Conservation (phyloP, 92 coral and sea anemone genomes). For the Desmophyllum pertusum region DNA sequence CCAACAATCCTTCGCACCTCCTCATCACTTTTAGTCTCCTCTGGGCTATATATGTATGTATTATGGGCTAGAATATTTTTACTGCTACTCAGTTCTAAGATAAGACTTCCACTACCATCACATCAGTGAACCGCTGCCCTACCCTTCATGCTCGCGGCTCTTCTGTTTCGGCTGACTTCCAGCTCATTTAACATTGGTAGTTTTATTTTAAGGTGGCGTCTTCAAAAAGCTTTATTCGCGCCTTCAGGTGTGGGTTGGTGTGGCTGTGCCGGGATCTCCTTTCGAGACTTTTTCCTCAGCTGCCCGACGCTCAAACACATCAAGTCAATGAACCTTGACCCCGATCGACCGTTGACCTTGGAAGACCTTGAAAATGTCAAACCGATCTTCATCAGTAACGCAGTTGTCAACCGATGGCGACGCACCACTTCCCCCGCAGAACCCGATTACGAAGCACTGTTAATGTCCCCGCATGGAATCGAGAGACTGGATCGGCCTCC, state of each 20-base stretch:
- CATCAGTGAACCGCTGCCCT: too few relatives aligned
- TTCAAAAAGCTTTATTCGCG: constrained; percentile 68
- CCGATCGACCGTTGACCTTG: constrained; percentile 65
- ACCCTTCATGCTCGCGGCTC: too few relatives aligned
- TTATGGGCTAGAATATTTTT: too few relatives aligned
- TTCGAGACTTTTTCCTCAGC: constrained; percentile 59
- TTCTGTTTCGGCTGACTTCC: too few relatives aligned
- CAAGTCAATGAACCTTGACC: not conserved
- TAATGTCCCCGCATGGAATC: constrained; percentile 62
- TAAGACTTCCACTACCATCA: too few relatives aligned
- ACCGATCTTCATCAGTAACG: constrained; percentile 76
- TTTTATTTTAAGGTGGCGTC: constrained; percentile 47
- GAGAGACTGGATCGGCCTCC: constrained; percentile 64
- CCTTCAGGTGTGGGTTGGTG: constrained; percentile 58
- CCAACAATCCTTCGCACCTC: too few relatives aligned
- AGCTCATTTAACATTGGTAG: not conserved
- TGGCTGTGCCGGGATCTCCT: constrained; percentile 57
- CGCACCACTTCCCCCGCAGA: constrained; percentile 29
- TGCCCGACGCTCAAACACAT: constrained; percentile 20
- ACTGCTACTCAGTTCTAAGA: too few relatives aligned
- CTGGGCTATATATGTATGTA: too few relatives aligned
- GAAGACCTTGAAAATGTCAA: constrained; percentile 66
- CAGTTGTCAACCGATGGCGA: constrained; percentile 71
- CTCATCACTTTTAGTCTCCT: too few relatives aligned
- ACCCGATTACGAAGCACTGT: constrained; percentile 50